Conservation (phyloP, 2,888 invertebrate genomes). For the Tethea ocularis region DNA sequence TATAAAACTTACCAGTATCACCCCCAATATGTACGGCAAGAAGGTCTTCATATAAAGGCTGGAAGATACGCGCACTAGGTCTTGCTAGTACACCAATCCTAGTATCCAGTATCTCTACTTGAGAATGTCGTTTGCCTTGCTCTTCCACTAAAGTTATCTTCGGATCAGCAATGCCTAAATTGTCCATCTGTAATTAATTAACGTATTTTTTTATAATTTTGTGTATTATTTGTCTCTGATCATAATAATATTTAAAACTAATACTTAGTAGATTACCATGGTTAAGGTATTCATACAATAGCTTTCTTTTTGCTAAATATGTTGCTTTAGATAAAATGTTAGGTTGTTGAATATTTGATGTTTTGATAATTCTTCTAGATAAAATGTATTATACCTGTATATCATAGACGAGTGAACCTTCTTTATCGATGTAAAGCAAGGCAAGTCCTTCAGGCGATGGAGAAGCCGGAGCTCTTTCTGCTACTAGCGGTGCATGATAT, state of each 20-base stretch:
- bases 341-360: no score
- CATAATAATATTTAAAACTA: no score
- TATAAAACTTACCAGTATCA: slow-evolving; percentile 59
- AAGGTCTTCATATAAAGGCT: slow-evolving; percentile 92
- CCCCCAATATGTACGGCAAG: slow-evolving; percentile 88
- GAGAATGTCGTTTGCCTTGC: slow-evolving; percentile 87
- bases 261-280: no score
- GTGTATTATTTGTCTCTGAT: slow-evolving; percentile 13
- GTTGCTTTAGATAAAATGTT: no score
- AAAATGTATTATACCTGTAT: slow-evolving; percentile 84
- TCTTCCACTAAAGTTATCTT: slow-evolving; percentile 89
- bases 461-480: slow-evolving; percentile 73
- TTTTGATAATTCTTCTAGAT: no score
- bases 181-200: slow-evolving; percentile 80
- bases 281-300: not conserved
- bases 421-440: slow-evolving; percentile 90
- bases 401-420: slow-evolving; percentile 90
- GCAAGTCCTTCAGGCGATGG: slow-evolving; percentile 87
- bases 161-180: slow-evolving; percentile 84
- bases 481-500: slow-evolving; percentile 88
- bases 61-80: slow-evolving; percentile 91
- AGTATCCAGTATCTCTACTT: slow-evolving; percentile 88
- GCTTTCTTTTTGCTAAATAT: not conserved
- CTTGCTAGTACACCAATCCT: slow-evolving; percentile 90
- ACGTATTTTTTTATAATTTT: slow-evolving; percentile 11